Evolutionary conservation across 2,113 vertebrate genomes (phyloP).

Genomic region (Spermophilus dauricus): DNA sequence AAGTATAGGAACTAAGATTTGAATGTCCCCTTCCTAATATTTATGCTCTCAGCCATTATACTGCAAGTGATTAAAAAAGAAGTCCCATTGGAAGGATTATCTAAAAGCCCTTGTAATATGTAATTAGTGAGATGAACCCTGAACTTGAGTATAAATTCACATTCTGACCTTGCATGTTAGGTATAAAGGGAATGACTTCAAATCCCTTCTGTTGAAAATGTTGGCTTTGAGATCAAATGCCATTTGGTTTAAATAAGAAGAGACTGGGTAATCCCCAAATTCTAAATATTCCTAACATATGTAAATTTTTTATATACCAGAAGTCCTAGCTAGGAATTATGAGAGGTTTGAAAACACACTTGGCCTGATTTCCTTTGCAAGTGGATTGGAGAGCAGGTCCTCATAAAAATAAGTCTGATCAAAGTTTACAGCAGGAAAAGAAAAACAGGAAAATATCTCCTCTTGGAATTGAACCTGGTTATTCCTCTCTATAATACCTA

Average conservation of each 20-base stretch:
- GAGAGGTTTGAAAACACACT: neutral
- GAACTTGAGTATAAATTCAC: conserved; percentile 4
- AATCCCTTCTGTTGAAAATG: conserved; percentile 45
- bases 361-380: neutral
- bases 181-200: neutral
- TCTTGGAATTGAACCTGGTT: neutral
- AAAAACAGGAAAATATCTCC: neutral
- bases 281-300: conserved; percentile 21
- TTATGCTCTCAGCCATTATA: neutral
- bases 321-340: neutral
- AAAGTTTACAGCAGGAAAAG: neutral
- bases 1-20: neutral
- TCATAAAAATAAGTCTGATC: conserved; percentile 39
- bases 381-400: neutral
- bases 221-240: conserved; percentile 4
- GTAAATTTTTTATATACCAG: conserved; percentile 12
- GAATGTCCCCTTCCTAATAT: neutral
- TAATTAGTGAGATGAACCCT: conserved; percentile 42
- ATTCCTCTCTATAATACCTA: neutral
- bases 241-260: conserved; percentile 44
- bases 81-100: neutral
- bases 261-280: neutral
- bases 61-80: conserved; percentile 16
- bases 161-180: conserved; percentile 37
- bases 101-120: neutral